These are phyloP conservation scores for Heterotilapia buettikoferi DNA, from an alignment of 2,113 vertebrate genomes.

Conservation along the genomic window DNA sequence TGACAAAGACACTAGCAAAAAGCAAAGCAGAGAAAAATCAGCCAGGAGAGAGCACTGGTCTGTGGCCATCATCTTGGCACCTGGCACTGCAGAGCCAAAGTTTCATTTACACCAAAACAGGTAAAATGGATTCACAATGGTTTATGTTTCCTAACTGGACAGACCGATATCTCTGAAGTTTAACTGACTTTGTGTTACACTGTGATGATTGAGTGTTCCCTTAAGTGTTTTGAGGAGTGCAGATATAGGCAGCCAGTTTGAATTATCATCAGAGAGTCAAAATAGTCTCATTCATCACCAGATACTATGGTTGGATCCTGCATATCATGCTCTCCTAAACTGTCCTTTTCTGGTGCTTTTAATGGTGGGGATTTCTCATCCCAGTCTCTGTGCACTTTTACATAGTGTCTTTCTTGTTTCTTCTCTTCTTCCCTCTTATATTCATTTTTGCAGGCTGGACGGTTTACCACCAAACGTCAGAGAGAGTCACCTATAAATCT, in stretches of 20 bases:
- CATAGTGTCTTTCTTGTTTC: conserved; percentile 82
- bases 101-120: not conserved
- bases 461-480: conserved; percentile 98
- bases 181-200: not conserved
- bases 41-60: not conserved
- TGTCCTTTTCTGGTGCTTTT: conserved; percentile 59
- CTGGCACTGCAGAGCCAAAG: not conserved
- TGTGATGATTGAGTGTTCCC: not conserved
- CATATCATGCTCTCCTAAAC: conserved; percentile 69
- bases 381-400: conserved; percentile 88
- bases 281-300: not conserved
- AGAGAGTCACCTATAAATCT: conserved; percentile 99
- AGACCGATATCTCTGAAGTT: not conserved
- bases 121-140: not conserved
- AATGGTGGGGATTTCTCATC: conserved; percentile 67
- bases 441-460: conserved; percentile 95
- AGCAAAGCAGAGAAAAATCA: not conserved
- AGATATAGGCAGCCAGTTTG: not conserved
- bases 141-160: not conserved
- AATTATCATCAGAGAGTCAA: not conserved
- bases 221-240: not conserved
- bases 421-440: conserved; percentile 89
- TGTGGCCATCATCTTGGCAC: not conserved
- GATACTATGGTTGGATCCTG: not conserved
- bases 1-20: not conserved